phyloP scores from a whole-genome alignment of 2,797 vertebrate species.

The Pipistrellus kuhlii region DNA sequence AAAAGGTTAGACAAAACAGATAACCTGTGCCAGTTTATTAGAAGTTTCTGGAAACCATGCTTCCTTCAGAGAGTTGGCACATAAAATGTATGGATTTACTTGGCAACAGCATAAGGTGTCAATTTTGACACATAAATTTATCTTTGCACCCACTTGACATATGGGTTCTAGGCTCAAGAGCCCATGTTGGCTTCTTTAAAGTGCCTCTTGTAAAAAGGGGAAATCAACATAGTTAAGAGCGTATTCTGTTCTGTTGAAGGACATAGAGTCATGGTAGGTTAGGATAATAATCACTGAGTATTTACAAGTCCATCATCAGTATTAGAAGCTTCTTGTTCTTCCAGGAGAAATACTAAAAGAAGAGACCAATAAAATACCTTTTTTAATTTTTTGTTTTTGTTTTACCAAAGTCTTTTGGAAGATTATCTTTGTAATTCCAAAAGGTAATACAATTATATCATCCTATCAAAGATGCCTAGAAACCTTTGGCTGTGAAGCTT shows the following conservation, averaged over 20 bases:
- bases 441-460: background rate
- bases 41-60: background rate
- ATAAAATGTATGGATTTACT: background rate
- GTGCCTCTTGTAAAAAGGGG: background rate
- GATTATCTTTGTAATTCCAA: background rate
- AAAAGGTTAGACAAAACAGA: background rate
- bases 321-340: background rate
- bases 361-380: background rate
- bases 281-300: background rate
- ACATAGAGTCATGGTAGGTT: background rate
- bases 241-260: background rate
- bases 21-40: background rate
- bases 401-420: background rate
- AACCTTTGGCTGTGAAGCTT: slow-evolving; percentile 23
- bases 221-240: background rate
- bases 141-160: background rate
- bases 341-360: background rate
- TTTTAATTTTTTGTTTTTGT: background rate
- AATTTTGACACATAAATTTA: slow-evolving; percentile 19
- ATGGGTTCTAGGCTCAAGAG: background rate
- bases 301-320: background rate
- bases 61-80: background rate
- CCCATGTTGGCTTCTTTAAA: background rate
- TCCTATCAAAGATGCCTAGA: background rate
- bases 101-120: background rate